Conservation (phyloP, 92 coral and sea anemone species). For the Umimayanthus kanabou region DNA sequence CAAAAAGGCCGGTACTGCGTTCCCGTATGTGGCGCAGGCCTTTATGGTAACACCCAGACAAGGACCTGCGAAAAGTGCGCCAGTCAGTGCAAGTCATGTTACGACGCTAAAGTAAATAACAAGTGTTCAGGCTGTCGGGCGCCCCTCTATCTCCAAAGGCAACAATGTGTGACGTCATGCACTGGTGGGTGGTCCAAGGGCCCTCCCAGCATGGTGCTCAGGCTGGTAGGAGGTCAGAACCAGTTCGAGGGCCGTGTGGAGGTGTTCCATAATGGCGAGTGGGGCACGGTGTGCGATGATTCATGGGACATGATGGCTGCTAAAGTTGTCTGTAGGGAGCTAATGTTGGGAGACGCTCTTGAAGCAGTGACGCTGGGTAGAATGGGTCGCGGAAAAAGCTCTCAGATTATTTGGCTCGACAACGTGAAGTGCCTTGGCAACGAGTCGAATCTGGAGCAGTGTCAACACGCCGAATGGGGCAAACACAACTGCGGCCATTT, state of each 20-base stretch:
- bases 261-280: slow-evolving; percentile 57
- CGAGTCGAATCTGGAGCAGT: slow-evolving; percentile 68
- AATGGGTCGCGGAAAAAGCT: slow-evolving; percentile 56
- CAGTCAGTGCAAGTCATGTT: slow-evolving; percentile 56
- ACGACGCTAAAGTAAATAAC: slow-evolving; percentile 46
- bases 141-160: slow-evolving; percentile 46
- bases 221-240: slow-evolving; percentile 45
- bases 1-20: slow-evolving; percentile 62
- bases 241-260: slow-evolving; percentile 85
- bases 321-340: slow-evolving; percentile 72
- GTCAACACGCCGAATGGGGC: slow-evolving; percentile 75
- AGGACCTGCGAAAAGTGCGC: slow-evolving; percentile 62
- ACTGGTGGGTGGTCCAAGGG: slow-evolving; percentile 47
- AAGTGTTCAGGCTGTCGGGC: slow-evolving; percentile 67
- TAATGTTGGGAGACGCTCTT: slow-evolving; percentile 75
- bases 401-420: slow-evolving; percentile 71
- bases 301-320: slow-evolving; percentile 83
- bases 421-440: slow-evolving; percentile 69
- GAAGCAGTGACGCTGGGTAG: slow-evolving; percentile 65
- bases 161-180: slow-evolving; percentile 46
- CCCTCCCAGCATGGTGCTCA: slow-evolving; percentile 56
- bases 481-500: slow-evolving; percentile 86
- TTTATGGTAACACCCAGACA: slow-evolving; percentile 62
- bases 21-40: slow-evolving; percentile 64
- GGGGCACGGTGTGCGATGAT: slow-evolving; percentile 93